phyloP scores from a whole-genome alignment of 2,888 invertebrate genomes.

The Alviniconcha strummeri region DNA sequence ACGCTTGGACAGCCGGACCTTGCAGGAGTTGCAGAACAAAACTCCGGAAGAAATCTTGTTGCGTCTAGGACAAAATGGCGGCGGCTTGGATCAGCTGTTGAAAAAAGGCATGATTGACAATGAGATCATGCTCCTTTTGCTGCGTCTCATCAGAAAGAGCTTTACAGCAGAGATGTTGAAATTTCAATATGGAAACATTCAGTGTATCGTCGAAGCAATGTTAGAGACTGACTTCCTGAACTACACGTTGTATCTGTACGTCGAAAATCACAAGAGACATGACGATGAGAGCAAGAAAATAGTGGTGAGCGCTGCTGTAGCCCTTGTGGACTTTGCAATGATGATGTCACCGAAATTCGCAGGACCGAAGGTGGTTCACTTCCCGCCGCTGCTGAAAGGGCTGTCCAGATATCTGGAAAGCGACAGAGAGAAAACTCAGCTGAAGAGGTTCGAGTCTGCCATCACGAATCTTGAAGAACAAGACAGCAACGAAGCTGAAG shows the following conservation, averaged over 20 bases:
- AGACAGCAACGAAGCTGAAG: neutral
- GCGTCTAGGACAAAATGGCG: conserved; percentile 30
- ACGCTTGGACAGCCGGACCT: neutral
- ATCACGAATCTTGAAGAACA: neutral
- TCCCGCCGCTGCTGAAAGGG: neutral
- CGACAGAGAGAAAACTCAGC: neutral
- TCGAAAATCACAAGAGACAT: neutral
- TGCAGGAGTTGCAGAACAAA: neutral
- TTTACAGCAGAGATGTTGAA: conserved; percentile 21
- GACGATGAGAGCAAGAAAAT: neutral
- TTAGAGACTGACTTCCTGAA: conserved; percentile 28
- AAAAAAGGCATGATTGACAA: neutral
- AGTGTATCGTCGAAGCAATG: conserved; percentile 27
- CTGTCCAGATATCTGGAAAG: neutral
- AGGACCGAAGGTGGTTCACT: conserved; percentile 13
- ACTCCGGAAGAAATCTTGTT: conserved; percentile 15
- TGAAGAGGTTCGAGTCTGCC: neutral
- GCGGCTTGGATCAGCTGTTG: conserved; percentile 28
- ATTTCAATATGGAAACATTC: neutral
- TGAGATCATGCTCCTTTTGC: conserved; percentile 6
- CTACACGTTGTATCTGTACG: neutral
- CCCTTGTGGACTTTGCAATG: conserved; percentile 7
- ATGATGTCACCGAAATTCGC: conserved; percentile 22
- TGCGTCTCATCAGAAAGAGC: conserved; percentile 26
- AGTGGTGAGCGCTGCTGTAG: neutral